A percentile compares a stretch with the other conserved stretches of the same genome.
Conservation (phyloP, 2,888 invertebrate species). For the Nomada flava region DNA sequence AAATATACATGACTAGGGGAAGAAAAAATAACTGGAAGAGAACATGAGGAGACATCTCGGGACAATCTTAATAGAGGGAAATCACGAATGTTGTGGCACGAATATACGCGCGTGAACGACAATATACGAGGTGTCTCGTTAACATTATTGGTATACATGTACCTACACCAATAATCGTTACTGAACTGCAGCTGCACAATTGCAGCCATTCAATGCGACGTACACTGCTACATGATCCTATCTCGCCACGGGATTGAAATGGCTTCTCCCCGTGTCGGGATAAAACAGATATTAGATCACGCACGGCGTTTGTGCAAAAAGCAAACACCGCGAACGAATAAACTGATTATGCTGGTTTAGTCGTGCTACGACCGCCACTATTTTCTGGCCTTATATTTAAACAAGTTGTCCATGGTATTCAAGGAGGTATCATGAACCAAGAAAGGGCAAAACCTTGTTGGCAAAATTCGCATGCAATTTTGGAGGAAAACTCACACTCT, state of each 20-base stretch:
- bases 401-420: no score
- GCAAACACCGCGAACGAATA: constrained; percentile 22
- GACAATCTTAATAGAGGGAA: constrained; percentile 43
- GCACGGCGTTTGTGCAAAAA: constrained; percentile 11
- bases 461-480: background rate
- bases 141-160: constrained; percentile 66
- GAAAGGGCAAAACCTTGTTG: no score
- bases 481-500: background rate
- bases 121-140: constrained; percentile 64
- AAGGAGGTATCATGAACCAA: no score
- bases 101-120: constrained; percentile 38
- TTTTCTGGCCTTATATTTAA: background rate
- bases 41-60: background rate
- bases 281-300: constrained; percentile 56
- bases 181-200: constrained; percentile 65
- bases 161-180: constrained; percentile 66
- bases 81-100: constrained; percentile 37
- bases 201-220: constrained; percentile 56
- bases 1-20: background rate
- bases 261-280: constrained; percentile 34
- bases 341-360: constrained; percentile 37
- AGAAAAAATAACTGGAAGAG: background rate
- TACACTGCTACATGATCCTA: constrained; percentile 55
- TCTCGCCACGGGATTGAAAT: constrained; percentile 53
- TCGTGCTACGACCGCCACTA: background rate